A percentile compares a stretch with the other conserved stretches of the same genome.
These are phyloP conservation scores for Megastigmus dorsalis DNA, from an alignment of 2,888 invertebrate species.

Conservation along the genomic window DNA sequence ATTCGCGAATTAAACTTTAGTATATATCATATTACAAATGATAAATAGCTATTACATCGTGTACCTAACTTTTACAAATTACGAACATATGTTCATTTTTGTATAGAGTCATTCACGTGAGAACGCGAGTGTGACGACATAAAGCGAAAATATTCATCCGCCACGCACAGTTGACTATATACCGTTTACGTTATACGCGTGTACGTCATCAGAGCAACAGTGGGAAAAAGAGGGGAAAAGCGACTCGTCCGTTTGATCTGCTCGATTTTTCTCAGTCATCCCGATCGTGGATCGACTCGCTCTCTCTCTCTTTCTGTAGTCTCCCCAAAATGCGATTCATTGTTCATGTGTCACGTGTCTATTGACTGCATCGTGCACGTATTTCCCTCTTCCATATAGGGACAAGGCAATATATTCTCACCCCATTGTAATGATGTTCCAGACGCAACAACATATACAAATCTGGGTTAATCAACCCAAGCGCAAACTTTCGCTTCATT, in stretches of 20 bases:
- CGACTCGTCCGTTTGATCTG: neutral
- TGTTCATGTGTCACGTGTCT: conserved; percentile 26
- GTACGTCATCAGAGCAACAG: neutral
- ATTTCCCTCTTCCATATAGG: neutral
- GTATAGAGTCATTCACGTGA: too few species aligned
- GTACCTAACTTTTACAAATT: too few species aligned
- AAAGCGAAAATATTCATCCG: too few species aligned
- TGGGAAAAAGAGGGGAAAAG: neutral
- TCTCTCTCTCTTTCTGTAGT: neutral
- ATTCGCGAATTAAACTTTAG: too few species aligned
- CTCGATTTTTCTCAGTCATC: conserved; percentile 22
- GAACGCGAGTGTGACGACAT: too few species aligned
- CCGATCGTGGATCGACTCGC: neutral
- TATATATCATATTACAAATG: too few species aligned
- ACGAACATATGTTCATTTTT: too few species aligned
- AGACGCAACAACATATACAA: neutral
- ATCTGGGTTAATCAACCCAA: neutral
- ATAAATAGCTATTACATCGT: too few species aligned
- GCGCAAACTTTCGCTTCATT: conserved; percentile 1
- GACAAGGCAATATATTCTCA: conserved; percentile 28
- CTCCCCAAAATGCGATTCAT: conserved; percentile 36
- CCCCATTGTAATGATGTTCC: conserved; percentile 12
- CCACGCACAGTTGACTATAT: too few species aligned
- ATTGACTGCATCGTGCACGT: neutral
- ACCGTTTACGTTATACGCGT: too few species aligned